Evolutionary conservation across 2,113 vertebrate species (phyloP).

Genomic region (Accipiter virgatus): DNA sequence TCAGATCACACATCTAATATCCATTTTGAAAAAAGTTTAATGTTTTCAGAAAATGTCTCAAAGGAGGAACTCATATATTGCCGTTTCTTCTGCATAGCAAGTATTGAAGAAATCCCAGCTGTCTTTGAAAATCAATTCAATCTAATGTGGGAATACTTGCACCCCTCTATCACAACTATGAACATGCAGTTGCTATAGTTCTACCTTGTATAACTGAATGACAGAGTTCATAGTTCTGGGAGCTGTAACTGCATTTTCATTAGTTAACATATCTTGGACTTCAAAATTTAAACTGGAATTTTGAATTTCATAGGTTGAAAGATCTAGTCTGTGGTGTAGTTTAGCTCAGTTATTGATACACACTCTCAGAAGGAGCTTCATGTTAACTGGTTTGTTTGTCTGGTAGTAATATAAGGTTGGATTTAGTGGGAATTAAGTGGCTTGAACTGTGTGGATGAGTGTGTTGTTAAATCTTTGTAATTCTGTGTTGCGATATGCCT

Average conservation of each 20-base stretch:
- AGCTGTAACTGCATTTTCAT: neutral
- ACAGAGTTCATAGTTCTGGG: neutral
- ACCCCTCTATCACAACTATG: fast-evolving
- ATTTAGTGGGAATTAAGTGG: neutral
- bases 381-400: neutral
- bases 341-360: neutral
- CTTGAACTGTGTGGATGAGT: neutral
- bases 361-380: neutral
- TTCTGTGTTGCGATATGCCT: neutral
- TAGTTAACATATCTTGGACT: neutral
- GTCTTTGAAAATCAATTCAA: neutral
- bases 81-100: neutral
- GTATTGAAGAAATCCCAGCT: neutral
- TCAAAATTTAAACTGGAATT: neutral
- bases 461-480: neutral
- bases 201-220: neutral
- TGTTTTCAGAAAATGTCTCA: neutral
- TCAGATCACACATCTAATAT: neutral
- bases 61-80: neutral
- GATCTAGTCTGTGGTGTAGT: neutral
- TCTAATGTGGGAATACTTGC: neutral
- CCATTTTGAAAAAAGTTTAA: neutral
- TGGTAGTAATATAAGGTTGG: neutral
- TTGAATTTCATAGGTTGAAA: neutral
- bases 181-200: neutral